These are phyloP conservation scores for Therioaphis trifolii DNA, from an alignment of 2,888 invertebrate species.

Conservation along the genomic window DNA sequence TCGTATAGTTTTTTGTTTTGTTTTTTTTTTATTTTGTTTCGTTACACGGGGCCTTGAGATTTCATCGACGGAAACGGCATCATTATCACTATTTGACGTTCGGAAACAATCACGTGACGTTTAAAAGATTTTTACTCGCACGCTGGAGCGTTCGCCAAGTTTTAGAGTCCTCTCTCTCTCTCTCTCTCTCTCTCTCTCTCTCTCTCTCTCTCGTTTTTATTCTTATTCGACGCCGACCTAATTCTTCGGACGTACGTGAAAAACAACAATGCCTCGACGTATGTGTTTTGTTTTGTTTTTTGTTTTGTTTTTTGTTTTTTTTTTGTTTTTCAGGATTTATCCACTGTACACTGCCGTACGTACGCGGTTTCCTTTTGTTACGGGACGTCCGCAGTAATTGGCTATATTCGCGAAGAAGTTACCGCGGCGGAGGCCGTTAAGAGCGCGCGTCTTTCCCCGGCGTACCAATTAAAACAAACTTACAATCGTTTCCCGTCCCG, in stretches of 20 bases:
- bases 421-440: neutral
- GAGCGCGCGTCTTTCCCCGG: neutral
- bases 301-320: no score
- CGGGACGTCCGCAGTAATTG: neutral
- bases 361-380: neutral
- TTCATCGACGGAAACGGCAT: neutral
- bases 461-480: constrained; percentile 10
- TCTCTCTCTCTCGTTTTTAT: neutral
- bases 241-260: neutral
- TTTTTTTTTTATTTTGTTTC: no score
- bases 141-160: neutral
- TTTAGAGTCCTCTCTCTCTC: neutral
- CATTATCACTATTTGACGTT: neutral
- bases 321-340: neutral
- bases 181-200: no score
- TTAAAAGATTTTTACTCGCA: no score
- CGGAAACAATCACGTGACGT: constrained; percentile 17
- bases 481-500: neutral
- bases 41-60: no score
- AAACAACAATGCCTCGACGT: neutral
- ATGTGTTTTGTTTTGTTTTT: no score
- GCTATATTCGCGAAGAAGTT: neutral
- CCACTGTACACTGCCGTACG: neutral
- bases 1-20: neutral
- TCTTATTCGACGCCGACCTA: neutral